These are phyloP conservation scores for Syngnathus scovelli DNA, from an alignment of 2,113 vertebrate species.

Conservation along the genomic window DNA sequence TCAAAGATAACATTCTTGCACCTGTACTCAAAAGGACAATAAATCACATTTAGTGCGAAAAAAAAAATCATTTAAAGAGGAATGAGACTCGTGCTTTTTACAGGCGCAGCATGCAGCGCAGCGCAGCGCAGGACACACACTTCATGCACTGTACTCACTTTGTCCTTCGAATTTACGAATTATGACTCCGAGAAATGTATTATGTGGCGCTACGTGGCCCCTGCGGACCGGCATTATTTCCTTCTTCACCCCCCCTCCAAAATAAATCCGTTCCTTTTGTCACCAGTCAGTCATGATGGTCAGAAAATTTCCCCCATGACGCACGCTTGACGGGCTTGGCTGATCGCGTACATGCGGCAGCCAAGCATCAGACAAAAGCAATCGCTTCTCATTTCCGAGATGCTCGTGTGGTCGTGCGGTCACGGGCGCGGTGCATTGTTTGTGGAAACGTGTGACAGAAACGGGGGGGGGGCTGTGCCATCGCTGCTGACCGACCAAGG, in stretches of 20 bases:
- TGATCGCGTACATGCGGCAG: slow-evolving; percentile 4
- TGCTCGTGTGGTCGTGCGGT: not conserved
- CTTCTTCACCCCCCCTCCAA: slow-evolving; percentile 5
- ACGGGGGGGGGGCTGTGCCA: not conserved
- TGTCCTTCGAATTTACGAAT: slow-evolving; percentile 98
- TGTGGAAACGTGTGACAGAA: not conserved
- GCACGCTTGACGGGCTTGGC: not conserved
- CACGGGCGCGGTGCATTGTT: not conserved
- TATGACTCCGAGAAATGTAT: slow-evolving; percentile 93
- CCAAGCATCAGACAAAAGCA: not conserved
- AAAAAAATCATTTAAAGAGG: not conserved
- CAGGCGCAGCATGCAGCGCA: not conserved
- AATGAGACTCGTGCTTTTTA: not conserved
- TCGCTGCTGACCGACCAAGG: not conserved
- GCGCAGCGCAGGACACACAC: not conserved
- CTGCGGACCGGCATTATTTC: slow-evolving; percentile 92
- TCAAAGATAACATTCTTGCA: not conserved
- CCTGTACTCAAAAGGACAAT: not conserved
- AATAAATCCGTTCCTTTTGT: slow-evolving; percentile 72
- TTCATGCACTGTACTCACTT: slow-evolving; percentile 87
- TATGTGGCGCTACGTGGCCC: slow-evolving; percentile 95
- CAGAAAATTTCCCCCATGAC: slow-evolving; percentile 37
- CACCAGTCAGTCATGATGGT: slow-evolving; percentile 76
- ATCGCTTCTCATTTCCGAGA: not conserved
- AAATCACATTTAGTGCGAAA: not conserved